These are phyloP conservation scores for Cyprinodon tularosa DNA, from an alignment of 2,113 vertebrate species.

Conservation along the genomic window DNA sequence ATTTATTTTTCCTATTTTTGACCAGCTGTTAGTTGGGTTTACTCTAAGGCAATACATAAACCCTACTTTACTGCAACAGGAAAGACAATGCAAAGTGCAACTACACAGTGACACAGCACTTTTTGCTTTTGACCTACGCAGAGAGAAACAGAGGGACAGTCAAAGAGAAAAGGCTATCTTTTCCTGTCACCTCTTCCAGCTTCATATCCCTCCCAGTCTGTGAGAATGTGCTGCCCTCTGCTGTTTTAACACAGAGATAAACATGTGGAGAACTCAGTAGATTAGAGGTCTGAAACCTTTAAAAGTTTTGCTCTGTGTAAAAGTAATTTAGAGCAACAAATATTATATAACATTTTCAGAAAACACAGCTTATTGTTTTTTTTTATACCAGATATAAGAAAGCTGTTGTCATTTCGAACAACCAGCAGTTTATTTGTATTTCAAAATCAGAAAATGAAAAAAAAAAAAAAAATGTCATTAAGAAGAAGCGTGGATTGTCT, in stretches of 20 bases:
- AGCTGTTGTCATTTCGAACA: no score
- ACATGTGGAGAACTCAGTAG: not conserved
- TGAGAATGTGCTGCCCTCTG: constrained; percentile 72
- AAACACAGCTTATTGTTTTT: no score
- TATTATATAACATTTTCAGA: no score
- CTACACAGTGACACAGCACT: constrained; percentile 66
- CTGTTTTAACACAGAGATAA: constrained; percentile 26
- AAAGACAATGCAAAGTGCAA: constrained; percentile 45
- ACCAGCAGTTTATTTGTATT: no score
- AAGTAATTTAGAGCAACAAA: no score
- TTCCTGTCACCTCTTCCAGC: not conserved
- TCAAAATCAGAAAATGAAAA: no score
- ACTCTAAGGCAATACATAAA: not conserved
- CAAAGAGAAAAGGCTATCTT: not conserved
- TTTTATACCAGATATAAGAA: no score
- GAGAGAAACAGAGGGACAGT: not conserved
- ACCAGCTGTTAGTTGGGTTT: not conserved
- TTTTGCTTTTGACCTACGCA: not conserved
- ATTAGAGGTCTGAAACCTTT: no score
- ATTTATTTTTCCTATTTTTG: not conserved
- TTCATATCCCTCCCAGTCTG: not conserved
- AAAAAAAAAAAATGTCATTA: no score
- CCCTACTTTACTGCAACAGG: constrained; percentile 1
- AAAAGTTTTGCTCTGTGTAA: no score
- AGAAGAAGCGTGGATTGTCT: no score